phyloP scores from a whole-genome alignment of 2,113 vertebrate genomes.

The Macrotus californicus region DNA sequence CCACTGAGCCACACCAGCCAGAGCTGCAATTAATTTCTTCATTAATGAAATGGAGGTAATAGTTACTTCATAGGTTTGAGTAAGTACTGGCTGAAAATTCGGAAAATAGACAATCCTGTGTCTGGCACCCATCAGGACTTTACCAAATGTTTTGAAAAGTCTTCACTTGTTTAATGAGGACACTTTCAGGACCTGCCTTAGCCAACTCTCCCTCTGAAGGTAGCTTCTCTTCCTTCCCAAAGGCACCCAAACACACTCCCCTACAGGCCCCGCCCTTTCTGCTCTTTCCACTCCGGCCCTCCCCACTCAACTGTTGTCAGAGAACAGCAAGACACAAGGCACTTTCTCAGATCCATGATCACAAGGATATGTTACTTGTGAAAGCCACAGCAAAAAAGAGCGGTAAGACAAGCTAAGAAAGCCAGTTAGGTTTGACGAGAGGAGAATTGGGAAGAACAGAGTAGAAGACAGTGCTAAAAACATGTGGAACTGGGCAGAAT shows the following conservation, averaged over 20 bases:
- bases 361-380: slow-evolving; percentile 45
- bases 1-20: too few species aligned
- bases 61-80: neutral
- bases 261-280: slow-evolving; percentile 41
- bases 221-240: neutral
- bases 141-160: neutral
- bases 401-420: slow-evolving; percentile 41
- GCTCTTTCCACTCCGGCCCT: neutral
- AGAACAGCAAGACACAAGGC: neutral
- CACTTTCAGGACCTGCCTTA: neutral
- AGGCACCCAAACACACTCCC: neutral
- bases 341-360: slow-evolving; percentile 5
- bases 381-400: neutral
- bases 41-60: neutral
- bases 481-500: neutral
- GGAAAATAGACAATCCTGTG: neutral
- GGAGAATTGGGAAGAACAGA: neutral
- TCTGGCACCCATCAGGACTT: neutral
- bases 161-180: neutral
- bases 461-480: neutral
- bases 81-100: neutral
- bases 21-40: neutral
- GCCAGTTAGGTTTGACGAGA: rapidly evolving
- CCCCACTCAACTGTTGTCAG: neutral
- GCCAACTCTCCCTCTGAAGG: neutral